Conservation (phyloP, 2,797 vertebrate genomes). For the Meriones psammophilus region DNA sequence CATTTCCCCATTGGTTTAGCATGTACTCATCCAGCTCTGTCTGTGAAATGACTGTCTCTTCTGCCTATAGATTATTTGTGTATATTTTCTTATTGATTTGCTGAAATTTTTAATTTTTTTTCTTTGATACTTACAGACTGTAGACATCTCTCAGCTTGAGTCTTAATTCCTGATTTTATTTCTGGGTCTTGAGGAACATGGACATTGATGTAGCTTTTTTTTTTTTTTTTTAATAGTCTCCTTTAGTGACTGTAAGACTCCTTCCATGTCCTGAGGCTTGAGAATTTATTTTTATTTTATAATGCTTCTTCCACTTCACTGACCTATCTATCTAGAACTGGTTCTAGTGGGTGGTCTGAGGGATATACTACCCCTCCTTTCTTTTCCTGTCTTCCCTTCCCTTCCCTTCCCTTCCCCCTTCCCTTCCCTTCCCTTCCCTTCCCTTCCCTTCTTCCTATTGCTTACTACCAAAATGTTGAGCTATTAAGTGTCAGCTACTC, state of each 20-base stretch:
- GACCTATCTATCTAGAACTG: background rate
- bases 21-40: background rate
- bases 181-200: constrained; percentile 3
- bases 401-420: no score
- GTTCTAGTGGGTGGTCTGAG: background rate
- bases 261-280: background rate
- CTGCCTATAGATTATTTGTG: background rate
- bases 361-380: background rate
- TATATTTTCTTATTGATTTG: background rate
- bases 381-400: background rate
- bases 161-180: background rate
- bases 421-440: background rate
- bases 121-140: constrained; percentile 21
- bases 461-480: background rate
- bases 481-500: background rate
- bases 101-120: background rate
- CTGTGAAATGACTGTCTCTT: constrained; percentile 2
- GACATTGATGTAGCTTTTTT: background rate
- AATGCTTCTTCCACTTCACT: background rate
- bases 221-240: background rate
- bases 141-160: background rate
- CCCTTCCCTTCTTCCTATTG: background rate
- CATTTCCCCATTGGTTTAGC: background rate
- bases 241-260: constrained; percentile 25
- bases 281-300: constrained; percentile 35